Percentiles rank a stretch among this genome's conserved stretches.
Conservation (phyloP, 2,797 vertebrate genomes). For the Sebastes minor region DNA sequence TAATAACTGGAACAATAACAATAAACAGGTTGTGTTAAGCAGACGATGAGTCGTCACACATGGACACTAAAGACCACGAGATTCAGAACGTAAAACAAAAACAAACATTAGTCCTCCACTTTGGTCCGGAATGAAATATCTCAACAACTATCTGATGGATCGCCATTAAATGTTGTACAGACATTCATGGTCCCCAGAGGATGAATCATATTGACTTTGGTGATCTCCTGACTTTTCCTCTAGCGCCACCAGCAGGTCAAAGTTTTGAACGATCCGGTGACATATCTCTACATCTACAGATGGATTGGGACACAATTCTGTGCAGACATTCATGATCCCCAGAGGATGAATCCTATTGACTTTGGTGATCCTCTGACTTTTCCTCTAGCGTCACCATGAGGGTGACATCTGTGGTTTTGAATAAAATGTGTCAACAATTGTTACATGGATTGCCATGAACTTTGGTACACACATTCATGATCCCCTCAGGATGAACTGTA, state of each 20-base stretch:
- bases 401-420: neutral
- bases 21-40: conserved; percentile 21
- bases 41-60: neutral
- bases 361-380: neutral
- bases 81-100: neutral
- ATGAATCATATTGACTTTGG: neutral
- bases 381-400: neutral
- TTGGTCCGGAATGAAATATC: neutral
- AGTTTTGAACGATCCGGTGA: neutral
- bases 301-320: neutral
- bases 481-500: neutral
- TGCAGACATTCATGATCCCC: neutral
- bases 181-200: neutral
- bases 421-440: neutral
- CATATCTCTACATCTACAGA: neutral
- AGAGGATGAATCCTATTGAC: neutral
- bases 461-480: neutral
- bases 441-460: neutral
- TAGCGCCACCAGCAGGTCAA: neutral
- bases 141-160: neutral
- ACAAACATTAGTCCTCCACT: neutral
- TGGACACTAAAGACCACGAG: conserved; percentile 12
- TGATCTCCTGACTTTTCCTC: neutral
- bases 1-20: conserved; percentile 39
- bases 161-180: neutral